phyloP scores from a whole-genome alignment of 2,113 vertebrate species.

The Psophia crepitans region DNA sequence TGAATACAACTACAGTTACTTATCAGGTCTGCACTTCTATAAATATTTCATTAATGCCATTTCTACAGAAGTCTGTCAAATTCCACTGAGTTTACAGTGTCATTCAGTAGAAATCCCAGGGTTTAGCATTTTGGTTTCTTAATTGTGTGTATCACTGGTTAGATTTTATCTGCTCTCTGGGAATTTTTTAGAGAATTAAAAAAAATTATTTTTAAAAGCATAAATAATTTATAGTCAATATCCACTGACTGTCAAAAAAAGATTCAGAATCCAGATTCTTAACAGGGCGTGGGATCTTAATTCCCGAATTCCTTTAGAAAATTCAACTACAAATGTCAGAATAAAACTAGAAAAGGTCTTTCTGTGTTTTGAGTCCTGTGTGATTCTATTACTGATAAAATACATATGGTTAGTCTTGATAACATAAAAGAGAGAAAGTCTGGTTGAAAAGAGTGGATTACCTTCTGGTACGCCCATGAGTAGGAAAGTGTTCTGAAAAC shows the following conservation, averaged over 20 bases:
- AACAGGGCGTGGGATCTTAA: background rate
- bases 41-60: background rate
- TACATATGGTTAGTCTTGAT: background rate
- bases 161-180: background rate
- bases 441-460: background rate
- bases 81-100: background rate
- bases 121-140: background rate
- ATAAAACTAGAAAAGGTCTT: background rate
- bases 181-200: background rate
- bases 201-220: background rate
- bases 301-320: background rate
- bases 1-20: background rate
- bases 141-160: background rate
- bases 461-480: background rate
- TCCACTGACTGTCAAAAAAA: background rate
- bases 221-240: background rate
- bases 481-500: background rate
- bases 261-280: background rate
- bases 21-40: background rate
- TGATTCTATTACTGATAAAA: background rate
- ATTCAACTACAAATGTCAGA: background rate
- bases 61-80: background rate
- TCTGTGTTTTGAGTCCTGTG: background rate
- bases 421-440: background rate
- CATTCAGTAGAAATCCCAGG: background rate